phyloP scores from a whole-genome alignment of 2,888 invertebrate species.

The Lasius fuliginosus region DNA sequence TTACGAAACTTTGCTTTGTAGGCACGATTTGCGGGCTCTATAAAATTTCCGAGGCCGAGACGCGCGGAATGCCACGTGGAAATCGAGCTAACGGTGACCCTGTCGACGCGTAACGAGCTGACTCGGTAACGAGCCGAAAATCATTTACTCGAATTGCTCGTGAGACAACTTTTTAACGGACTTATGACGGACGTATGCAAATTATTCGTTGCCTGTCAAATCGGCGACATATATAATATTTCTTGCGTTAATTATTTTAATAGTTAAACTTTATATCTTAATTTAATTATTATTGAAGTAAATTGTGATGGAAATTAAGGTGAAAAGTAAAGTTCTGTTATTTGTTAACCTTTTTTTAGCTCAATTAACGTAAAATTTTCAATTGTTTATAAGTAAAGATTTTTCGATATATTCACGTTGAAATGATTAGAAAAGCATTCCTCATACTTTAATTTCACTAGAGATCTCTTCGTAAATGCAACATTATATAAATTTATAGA shows the following conservation, averaged over 20 bases:
- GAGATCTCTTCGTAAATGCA: not conserved
- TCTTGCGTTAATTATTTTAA: not conserved
- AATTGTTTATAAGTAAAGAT: not conserved
- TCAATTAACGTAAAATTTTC: not conserved
- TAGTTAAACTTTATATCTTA: not conserved
- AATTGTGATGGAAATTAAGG: not conserved
- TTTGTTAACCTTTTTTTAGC: not conserved
- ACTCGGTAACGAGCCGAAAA: constrained; percentile 66
- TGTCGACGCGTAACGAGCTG: constrained; percentile 61
- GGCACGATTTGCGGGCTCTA: constrained; percentile 31
- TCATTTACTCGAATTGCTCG: constrained; percentile 62
- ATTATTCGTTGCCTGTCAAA: constrained; percentile 13
- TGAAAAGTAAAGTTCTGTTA: not conserved
- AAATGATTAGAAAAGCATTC: not conserved
- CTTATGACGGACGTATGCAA: constrained; percentile 3
- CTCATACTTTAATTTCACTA: not conserved
- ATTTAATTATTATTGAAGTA: not conserved
- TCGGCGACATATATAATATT: too few relatives aligned
- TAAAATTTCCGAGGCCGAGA: constrained; percentile 31
- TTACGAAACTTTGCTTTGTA: constrained; percentile 32
- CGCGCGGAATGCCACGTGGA: constrained; percentile 23
- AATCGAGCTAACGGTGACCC: constrained; percentile 55
- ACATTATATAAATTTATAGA: not conserved
- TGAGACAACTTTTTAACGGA: constrained; percentile 47
- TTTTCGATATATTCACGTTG: not conserved